Conservation (phyloP, 2,888 invertebrate species). For the Diarsia dahlii region DNA sequence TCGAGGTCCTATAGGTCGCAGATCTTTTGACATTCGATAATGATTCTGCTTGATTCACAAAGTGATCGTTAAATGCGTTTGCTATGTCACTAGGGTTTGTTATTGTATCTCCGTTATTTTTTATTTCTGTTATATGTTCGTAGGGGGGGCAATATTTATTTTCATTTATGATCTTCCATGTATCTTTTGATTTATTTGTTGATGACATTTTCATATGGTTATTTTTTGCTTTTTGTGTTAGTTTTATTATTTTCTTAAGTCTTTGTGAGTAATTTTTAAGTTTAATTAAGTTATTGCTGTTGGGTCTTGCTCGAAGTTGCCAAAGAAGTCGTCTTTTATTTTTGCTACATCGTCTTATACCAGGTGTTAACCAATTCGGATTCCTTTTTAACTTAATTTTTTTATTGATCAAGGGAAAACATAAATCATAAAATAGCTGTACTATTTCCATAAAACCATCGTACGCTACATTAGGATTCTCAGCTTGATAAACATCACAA, state of each 20-base stretch:
- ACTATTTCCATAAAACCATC: background rate
- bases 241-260: background rate
- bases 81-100: background rate
- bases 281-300: background rate
- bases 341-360: background rate
- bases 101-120: too few species aligned
- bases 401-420: background rate
- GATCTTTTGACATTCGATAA: background rate
- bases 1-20: background rate
- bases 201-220: background rate
- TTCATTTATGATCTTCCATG: conserved; percentile 3
- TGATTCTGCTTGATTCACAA: conserved; percentile 5
- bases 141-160: background rate
- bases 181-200: background rate
- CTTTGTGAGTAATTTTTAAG: background rate
- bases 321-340: conserved; percentile 4
- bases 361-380: conserved; percentile 4
- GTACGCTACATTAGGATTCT: conserved; percentile 1
- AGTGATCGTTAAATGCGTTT: conserved; percentile 22
- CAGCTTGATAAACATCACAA: background rate
- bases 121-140: background rate
- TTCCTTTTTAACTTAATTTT: conserved; percentile 2
- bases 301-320: background rate
- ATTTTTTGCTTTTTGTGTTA: background rate
- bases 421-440: background rate